A percentile compares a stretch with the other conserved stretches of the same genome.
Evolutionary conservation across 2,888 invertebrate genomes (phyloP).

Genomic region (Fissipunctia ypsillon): DNA sequence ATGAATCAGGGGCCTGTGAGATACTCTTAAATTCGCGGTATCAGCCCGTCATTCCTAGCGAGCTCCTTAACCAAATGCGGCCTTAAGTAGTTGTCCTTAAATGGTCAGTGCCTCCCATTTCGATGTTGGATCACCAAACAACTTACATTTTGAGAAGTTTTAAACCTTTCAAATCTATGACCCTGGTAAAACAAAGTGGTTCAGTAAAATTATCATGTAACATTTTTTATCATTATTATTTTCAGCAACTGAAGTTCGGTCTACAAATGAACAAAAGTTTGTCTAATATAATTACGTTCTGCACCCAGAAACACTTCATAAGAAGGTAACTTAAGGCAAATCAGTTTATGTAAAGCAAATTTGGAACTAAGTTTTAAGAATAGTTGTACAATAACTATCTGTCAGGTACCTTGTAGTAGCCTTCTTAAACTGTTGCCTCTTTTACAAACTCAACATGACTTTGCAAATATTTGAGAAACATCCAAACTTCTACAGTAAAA

Average conservation of each 20-base stretch:
- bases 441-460: not conserved
- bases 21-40: no score
- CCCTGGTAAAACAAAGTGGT: not conserved
- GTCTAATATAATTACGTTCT: not conserved
- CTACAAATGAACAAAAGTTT: not conserved
- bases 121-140: conserved; percentile 68
- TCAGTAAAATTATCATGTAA: not conserved
- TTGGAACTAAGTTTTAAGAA: not conserved
- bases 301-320: not conserved
- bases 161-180: not conserved
- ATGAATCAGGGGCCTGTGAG: no score
- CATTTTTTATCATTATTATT: no score
- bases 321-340: not conserved
- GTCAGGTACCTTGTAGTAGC: not conserved
- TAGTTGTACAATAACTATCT: not conserved
- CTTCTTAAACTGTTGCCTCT: not conserved
- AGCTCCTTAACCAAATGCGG: not conserved
- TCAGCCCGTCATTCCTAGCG: no score
- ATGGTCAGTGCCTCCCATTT: not conserved
- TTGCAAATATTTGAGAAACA: not conserved
- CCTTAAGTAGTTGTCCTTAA: not conserved
- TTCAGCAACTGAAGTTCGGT: not conserved
- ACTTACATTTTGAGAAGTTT: not conserved
- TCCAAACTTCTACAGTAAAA: not conserved
- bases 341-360: not conserved